Percentiles rank a stretch among this genome's conserved stretches.
Evolutionary conservation across 2,888 invertebrate genomes (phyloP).

Genomic region (Melinaea marsaeus): DNA sequence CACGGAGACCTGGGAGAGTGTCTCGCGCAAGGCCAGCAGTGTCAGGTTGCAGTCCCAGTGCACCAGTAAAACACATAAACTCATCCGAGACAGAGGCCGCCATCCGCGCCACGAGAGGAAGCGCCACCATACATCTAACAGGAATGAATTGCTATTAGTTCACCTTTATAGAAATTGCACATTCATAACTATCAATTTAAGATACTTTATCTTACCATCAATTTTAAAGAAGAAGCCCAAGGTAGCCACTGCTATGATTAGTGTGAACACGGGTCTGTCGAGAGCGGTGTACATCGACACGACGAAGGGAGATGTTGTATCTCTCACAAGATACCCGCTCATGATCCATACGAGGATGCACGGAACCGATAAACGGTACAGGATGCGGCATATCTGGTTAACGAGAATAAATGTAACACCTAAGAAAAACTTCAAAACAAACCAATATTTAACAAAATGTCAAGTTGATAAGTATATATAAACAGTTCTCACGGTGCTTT

Average conservation of each 20-base stretch:
- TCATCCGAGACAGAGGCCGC: slow-evolving; percentile 51
- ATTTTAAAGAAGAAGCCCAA: slow-evolving; percentile 48
- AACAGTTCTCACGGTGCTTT: slow-evolving; percentile 38
- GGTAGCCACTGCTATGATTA: slow-evolving; percentile 41
- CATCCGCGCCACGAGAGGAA: slow-evolving; percentile 54
- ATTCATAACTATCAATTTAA: too few relatives aligned
- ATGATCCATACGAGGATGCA: slow-evolving; percentile 42
- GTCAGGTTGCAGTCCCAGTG: slow-evolving; percentile 49
- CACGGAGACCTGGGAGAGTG: slow-evolving; percentile 25
- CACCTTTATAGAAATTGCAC: too few relatives aligned
- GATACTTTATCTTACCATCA: slow-evolving; percentile 42
- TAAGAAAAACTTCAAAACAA: too few relatives aligned
- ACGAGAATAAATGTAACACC: background rate
- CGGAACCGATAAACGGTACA: slow-evolving; percentile 42
- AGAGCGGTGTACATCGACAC: slow-evolving; percentile 45
- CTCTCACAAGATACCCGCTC: slow-evolving; percentile 42
- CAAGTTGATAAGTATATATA: too few relatives aligned
- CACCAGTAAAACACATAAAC: slow-evolving; percentile 47
- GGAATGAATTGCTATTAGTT: background rate
- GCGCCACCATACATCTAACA: slow-evolving; percentile 43
- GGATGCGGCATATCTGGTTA: slow-evolving; percentile 38
- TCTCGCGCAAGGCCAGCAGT: slow-evolving; percentile 36
- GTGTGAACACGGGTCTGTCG: slow-evolving; percentile 46
- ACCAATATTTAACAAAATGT: too few relatives aligned
- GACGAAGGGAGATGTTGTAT: slow-evolving; percentile 26